Evolutionary conservation across 2,797 vertebrate genomes (phyloP), one percentile per base, ranked within the genome.

Genomic region (Aulostomus chinensis): DNA sequence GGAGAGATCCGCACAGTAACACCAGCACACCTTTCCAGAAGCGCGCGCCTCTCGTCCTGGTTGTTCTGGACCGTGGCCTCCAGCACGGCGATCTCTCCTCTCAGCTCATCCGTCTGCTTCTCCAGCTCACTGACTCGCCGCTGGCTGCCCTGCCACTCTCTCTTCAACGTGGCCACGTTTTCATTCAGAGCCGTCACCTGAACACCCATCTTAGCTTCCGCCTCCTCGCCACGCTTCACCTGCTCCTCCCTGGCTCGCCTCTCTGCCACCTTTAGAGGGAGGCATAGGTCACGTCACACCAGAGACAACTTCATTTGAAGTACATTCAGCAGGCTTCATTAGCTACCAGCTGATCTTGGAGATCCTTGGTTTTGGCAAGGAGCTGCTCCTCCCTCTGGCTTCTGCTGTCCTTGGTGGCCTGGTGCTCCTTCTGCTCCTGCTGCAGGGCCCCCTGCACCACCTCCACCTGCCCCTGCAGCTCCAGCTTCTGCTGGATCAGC

Each of bases 41-140:
- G 89, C 0, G 96, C 95, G 7, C 97, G 92, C 40, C 96, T 92
- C 78, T 99, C 97, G 3, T 99, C 97, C 82, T 98, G 97, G 77
- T 98, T 96, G 84, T 99, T 98, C 79, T 99, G 97, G 26, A 99
- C 93, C 0, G 97, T 99, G 55, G 97, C 97, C 80, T 99, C 97
- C 58, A 99, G 73, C 24, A 99, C 97, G 0, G 96, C 97, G 8
- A 98, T 97, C 75, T 99, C 97, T 2, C 97, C 97, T 30, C 94
- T 91, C 49, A 99, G 86, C 75, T 99, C 97, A 0, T 99, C 97
- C 0, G 93, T 95, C 80, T 98, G 97, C 31, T 98, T 99, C 89
- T 99, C 97, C 31, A 99, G 93, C 52, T 99, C 97, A 0, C 89
- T 81, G 0, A 95, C 95, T 35, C 97, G 86, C 50, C 92, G 88